phyloP scores from a whole-genome alignment of 2,113 vertebrate species.

The Pholis gunnellus region DNA sequence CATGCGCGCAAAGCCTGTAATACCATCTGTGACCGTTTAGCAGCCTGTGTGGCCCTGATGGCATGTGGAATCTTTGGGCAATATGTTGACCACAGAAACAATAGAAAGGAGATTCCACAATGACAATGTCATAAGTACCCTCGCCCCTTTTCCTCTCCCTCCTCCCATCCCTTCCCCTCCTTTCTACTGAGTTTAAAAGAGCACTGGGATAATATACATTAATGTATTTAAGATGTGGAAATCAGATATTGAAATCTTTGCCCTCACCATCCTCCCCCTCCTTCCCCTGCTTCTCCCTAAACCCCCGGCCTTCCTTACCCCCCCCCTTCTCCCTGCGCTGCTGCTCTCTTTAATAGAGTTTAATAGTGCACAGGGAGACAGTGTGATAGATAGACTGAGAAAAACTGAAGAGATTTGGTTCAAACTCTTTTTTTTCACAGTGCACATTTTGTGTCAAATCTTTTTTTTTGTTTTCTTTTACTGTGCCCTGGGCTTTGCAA shows the following conservation, averaged over 20 bases:
- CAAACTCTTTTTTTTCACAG: conserved; percentile 62
- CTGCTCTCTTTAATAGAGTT: conserved; percentile 80
- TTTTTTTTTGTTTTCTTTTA: conserved; percentile 67
- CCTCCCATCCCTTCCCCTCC: conserved; percentile 66
- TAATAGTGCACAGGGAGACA: conserved; percentile 82
- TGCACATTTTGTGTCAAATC: conserved; percentile 73
- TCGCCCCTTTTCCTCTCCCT: conserved; percentile 68
- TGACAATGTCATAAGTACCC: conserved; percentile 83
- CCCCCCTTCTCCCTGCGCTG: conserved; percentile 58
- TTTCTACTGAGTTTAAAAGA: conserved; percentile 72
- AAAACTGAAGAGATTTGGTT: conserved; percentile 77
- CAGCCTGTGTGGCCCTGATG: conserved; percentile 77
- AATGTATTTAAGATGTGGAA: conserved; percentile 87
- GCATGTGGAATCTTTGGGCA: conserved; percentile 81
- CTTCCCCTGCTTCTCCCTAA: conserved; percentile 70
- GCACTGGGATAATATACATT: conserved; percentile 81
- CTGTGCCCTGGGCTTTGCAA: conserved; percentile 97
- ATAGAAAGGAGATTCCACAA: conserved; percentile 80
- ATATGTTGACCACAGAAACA: conserved; percentile 80
- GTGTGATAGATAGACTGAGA: conserved; percentile 84
- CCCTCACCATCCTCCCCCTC: conserved; percentile 73
- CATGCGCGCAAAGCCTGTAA: conserved; percentile 59
- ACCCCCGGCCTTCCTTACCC: conserved; percentile 54
- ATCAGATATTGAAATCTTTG: conserved; percentile 85
- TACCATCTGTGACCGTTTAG: conserved; percentile 79